Evolutionary conservation across 2,797 vertebrate genomes (phyloP).

Genomic region (Sylvia borin): DNA sequence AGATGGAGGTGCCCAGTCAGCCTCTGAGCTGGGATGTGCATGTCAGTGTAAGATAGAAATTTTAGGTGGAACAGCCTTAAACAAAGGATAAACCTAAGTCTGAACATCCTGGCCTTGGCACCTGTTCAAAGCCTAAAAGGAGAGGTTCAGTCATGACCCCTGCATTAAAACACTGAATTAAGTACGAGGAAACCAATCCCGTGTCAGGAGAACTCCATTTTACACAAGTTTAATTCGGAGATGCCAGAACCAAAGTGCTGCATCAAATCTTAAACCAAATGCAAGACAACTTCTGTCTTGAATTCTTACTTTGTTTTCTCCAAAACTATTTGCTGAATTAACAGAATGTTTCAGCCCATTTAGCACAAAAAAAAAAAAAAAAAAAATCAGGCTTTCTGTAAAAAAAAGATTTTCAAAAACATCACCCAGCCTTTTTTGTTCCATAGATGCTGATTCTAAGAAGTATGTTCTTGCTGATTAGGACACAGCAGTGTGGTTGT

Average conservation of each 20-base stretch:
- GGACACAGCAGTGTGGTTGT: not conserved
- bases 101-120: not conserved
- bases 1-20: not conserved
- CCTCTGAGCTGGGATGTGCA: not conserved
- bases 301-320: slow-evolving; percentile 33
- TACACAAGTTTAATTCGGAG: not conserved
- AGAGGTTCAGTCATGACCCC: not conserved
- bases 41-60: not conserved
- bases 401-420: not conserved
- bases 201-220: not conserved
- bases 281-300: not conserved
- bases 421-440: not conserved
- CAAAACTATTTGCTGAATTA: slow-evolving; percentile 39
- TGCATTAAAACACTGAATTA: not conserved
- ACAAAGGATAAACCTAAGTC: not conserved
- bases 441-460: not conserved
- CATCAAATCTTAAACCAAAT: not conserved
- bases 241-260: not conserved
- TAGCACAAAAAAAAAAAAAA: not conserved
- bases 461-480: slow-evolving; percentile 25
- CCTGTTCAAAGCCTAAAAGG: not conserved
- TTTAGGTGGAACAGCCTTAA: not conserved
- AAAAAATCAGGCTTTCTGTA: not conserved
- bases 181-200: not conserved
- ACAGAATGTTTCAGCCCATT: not conserved